Evolutionary conservation across 2,888 invertebrate genomes (phyloP).

Genomic region (Mesochorus sp.): DNA sequence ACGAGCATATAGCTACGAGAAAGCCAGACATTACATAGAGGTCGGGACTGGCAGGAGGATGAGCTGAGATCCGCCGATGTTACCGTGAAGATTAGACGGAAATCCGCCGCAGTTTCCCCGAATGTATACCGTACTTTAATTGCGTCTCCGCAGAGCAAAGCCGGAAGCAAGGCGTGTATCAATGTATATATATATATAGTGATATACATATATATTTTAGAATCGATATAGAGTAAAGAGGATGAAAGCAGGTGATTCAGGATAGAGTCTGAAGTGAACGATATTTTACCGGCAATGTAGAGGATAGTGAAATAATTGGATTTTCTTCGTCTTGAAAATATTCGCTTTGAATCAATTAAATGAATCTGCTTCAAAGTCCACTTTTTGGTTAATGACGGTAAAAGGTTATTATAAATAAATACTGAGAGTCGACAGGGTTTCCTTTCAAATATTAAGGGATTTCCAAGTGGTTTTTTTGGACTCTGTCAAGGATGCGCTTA

Average conservation of each 20-base stretch:
- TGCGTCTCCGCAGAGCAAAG: slow-evolving; percentile 5
- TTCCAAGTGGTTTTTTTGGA: no score
- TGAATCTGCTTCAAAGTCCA: background rate
- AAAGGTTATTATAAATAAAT: no score
- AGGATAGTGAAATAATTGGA: background rate
- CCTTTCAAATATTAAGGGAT: no score
- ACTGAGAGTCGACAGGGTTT: background rate
- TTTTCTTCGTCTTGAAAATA: background rate
- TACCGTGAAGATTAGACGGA: slow-evolving; percentile 35
- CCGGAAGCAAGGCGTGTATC: background rate
- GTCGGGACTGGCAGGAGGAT: background rate
- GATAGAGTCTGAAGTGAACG: background rate
- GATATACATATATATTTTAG: background rate
- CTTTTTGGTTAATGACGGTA: background rate
- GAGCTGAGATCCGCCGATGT: slow-evolving; percentile 11
- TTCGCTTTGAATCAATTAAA: background rate
- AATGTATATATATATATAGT: background rate
- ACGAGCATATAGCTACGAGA: background rate
- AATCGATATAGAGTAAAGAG: background rate
- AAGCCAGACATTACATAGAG: background rate
- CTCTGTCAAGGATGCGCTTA: no score
- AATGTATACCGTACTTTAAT: slow-evolving; percentile 34
- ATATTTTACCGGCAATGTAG: background rate
- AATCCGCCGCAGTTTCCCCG: slow-evolving; percentile 24
- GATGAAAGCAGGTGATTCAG: background rate